These are phyloP conservation scores for Neoitamus cyanurus DNA, from an alignment of 2,888 invertebrate species.

Conservation along the genomic window DNA sequence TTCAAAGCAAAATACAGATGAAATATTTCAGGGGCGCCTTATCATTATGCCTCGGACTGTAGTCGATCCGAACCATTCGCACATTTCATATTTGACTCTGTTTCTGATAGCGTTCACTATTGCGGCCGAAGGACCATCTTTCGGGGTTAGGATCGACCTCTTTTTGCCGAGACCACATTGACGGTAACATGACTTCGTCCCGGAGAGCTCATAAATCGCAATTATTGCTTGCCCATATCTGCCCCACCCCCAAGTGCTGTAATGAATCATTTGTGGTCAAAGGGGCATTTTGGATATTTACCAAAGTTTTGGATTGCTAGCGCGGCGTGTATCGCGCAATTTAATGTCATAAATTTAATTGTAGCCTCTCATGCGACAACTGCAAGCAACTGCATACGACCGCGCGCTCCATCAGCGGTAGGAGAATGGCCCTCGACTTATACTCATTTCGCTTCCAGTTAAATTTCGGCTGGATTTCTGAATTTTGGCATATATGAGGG, in stretches of 20 bases:
- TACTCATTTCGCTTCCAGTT: background rate
- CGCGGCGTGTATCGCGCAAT: constrained; percentile 43
- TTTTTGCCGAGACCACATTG: background rate
- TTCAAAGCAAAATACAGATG: too few relatives aligned
- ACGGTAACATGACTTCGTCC: background rate
- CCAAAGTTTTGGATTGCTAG: constrained; percentile 41
- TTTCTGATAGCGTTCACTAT: background rate
- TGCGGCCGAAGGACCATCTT: background rate
- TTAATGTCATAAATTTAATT: constrained; percentile 45
- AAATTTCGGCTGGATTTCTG: constrained; percentile 2
- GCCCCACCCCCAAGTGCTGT: background rate
- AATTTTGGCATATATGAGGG: constrained; percentile 43
- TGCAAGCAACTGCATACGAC: constrained; percentile 15
- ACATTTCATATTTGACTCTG: background rate
- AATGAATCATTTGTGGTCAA: constrained; percentile 47
- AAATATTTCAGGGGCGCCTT: too few relatives aligned
- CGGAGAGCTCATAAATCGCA: constrained; percentile 7
- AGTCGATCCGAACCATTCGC: background rate
- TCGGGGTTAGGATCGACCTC: background rate
- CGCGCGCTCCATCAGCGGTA: background rate
- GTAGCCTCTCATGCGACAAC: constrained; percentile 44
- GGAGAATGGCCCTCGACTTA: background rate
- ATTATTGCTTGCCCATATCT: constrained; percentile 32
- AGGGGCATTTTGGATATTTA: constrained; percentile 46
- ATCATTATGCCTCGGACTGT: too few relatives aligned